These are phyloP conservation scores for Chamaedrilus cognettii DNA, from an alignment of 2,888 invertebrate genomes.

Conservation along the genomic window DNA sequence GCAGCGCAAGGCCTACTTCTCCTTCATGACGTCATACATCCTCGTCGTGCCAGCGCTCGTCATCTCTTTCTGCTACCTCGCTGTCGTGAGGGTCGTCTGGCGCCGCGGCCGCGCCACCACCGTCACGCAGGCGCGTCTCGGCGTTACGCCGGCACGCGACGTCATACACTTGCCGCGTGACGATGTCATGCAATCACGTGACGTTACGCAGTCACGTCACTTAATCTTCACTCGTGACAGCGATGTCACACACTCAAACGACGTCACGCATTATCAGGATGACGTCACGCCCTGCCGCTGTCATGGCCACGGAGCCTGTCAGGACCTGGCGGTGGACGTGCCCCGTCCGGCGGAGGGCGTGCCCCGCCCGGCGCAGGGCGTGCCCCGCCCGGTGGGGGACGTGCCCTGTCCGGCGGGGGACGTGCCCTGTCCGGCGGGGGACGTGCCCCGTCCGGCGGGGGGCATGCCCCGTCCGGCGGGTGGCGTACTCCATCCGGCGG, in stretches of 20 bases:
- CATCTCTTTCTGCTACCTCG: slow-evolving; percentile 60
- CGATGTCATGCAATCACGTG: no score
- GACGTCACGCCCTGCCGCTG: no score
- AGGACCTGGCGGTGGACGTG: no score
- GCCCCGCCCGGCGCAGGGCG: slow-evolving; percentile 15
- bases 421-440: neutral
- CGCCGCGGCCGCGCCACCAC: slow-evolving; percentile 39
- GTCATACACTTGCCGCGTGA: no score
- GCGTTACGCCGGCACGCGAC: no score
- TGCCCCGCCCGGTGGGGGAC: neutral
- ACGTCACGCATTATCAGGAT: no score
- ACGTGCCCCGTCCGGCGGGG: slow-evolving; percentile 25
- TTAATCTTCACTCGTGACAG: no score
- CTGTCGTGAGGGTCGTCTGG: slow-evolving; percentile 60
- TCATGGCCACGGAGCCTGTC: no score
- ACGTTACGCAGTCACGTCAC: no score
- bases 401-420: neutral
- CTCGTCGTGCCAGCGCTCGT: slow-evolving; percentile 58
- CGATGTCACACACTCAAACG: no score
- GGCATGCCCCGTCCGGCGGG: slow-evolving; percentile 48
- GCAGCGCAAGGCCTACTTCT: slow-evolving; percentile 60
- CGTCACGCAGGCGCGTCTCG: no score
- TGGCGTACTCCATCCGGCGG: slow-evolving; percentile 59
- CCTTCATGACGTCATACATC: slow-evolving; percentile 60
- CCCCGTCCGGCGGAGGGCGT: no score